These are phyloP conservation scores for Tillus elongatus DNA, from an alignment of 2,888 invertebrate species.

Conservation along the genomic window DNA sequence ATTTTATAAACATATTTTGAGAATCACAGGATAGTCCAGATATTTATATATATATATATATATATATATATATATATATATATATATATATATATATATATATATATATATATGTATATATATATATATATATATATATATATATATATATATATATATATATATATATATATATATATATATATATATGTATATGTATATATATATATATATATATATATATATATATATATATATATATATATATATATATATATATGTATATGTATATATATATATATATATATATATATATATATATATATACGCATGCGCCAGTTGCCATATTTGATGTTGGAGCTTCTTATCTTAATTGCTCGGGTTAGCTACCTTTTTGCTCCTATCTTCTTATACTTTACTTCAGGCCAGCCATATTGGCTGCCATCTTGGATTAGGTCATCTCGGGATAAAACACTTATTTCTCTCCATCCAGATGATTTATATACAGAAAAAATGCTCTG, in stretches of 20 bases:
- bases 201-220: slow-evolving; percentile 7
- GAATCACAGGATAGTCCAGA: background rate
- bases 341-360: too few relatives aligned
- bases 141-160: slow-evolving; percentile 7
- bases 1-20: too few relatives aligned
- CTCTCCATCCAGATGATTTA: too few relatives aligned
- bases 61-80: slow-evolving; percentile 6
- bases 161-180: slow-evolving; percentile 7
- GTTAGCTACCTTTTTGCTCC: too few relatives aligned
- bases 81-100: slow-evolving; percentile 7
- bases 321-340: too few relatives aligned
- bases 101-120: slow-evolving; percentile 7
- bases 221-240: slow-evolving; percentile 3
- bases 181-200: slow-evolving; percentile 6
- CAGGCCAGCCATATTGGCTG: too few relatives aligned
- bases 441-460: too few relatives aligned
- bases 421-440: too few relatives aligned
- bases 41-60: slow-evolving; percentile 7
- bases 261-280: background rate
- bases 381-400: too few relatives aligned
- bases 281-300: too few relatives aligned
- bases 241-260: background rate
- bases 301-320: too few relatives aligned
- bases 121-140: slow-evolving; percentile 7
- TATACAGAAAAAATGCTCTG: too few relatives aligned